Evolutionary conservation across 92 coral and sea anemone species (phyloP).

Genomic region (Epizoanthus scotinus): DNA sequence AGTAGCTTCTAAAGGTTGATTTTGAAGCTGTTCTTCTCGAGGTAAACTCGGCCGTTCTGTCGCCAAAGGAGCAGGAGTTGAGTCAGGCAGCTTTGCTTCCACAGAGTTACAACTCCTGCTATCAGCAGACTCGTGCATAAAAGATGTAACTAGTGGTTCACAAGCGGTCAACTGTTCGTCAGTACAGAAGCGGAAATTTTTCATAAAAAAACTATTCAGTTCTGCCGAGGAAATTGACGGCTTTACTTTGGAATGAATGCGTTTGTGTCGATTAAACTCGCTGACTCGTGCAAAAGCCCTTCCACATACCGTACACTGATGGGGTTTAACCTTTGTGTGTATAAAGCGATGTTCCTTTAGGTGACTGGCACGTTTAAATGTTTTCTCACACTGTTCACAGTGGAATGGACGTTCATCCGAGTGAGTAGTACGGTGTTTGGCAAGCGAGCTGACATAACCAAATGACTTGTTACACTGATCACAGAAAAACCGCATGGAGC

Average conservation of each 20-base stretch:
- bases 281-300: slow-evolving; percentile 19
- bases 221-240: background rate
- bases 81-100: too few relatives aligned
- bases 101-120: background rate
- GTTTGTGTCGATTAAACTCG: slow-evolving; percentile 9
- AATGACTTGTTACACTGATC: background rate
- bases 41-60: too few relatives aligned
- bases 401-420: slow-evolving; percentile 21
- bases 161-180: background rate
- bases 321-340: background rate
- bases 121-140: background rate
- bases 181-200: background rate
- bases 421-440: slow-evolving; percentile 1
- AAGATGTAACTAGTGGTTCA: background rate
- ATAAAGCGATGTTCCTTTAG: slow-evolving; percentile 7
- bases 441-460: background rate
- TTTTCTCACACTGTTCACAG: slow-evolving; percentile 6
- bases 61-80: too few relatives aligned
- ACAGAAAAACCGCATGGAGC: background rate
- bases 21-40: too few relatives aligned
- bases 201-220: background rate
- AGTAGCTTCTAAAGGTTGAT: too few relatives aligned
- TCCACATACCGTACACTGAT: background rate
- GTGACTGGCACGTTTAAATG: background rate
- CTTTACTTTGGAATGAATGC: background rate